Evolutionary conservation across 2,113 vertebrate species (phyloP).

Genomic region (Corydoras sp.): DNA sequence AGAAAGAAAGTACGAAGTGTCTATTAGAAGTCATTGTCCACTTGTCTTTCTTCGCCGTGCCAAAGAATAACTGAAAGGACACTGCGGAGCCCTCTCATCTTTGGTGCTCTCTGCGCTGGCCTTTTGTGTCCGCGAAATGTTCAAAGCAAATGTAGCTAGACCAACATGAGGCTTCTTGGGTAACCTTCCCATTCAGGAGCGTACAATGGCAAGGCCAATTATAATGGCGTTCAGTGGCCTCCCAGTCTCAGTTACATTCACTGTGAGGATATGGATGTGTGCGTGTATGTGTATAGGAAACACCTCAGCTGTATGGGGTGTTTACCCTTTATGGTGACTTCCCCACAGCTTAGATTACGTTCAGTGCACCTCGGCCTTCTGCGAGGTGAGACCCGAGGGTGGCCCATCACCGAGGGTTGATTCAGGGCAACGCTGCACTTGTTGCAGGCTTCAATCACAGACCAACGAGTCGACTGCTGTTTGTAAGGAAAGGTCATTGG

Average conservation of each 20-base stretch:
- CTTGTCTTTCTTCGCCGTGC: slow-evolving; percentile 58
- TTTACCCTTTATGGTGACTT: slow-evolving; percentile 58
- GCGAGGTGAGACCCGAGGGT: slow-evolving; percentile 29
- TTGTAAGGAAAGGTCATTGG: not conserved
- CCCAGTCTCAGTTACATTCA: slow-evolving; percentile 68
- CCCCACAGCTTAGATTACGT: slow-evolving; percentile 53
- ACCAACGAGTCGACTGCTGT: slow-evolving; percentile 37
- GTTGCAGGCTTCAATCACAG: slow-evolving; percentile 48
- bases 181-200: slow-evolving; percentile 68
- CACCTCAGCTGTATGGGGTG: slow-evolving; percentile 54
- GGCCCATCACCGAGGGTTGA: slow-evolving; percentile 39
- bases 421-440: slow-evolving; percentile 41
- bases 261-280: slow-evolving; percentile 49
- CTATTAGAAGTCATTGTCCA: slow-evolving; percentile 50
- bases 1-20: slow-evolving; percentile 29
- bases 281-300: slow-evolving; percentile 56
- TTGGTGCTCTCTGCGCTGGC: slow-evolving; percentile 62
- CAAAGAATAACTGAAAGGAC: slow-evolving; percentile 60
- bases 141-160: slow-evolving; percentile 72
- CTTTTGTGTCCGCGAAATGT: slow-evolving; percentile 69
- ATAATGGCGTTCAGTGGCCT: slow-evolving; percentile 65
- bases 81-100: slow-evolving; percentile 59
- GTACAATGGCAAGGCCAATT: slow-evolving; percentile 70
- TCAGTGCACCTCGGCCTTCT: slow-evolving; percentile 43
- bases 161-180: slow-evolving; percentile 75